phyloP scores from a whole-genome alignment of 2,797 vertebrate genomes.

The Dendrocincla tyrannina region DNA sequence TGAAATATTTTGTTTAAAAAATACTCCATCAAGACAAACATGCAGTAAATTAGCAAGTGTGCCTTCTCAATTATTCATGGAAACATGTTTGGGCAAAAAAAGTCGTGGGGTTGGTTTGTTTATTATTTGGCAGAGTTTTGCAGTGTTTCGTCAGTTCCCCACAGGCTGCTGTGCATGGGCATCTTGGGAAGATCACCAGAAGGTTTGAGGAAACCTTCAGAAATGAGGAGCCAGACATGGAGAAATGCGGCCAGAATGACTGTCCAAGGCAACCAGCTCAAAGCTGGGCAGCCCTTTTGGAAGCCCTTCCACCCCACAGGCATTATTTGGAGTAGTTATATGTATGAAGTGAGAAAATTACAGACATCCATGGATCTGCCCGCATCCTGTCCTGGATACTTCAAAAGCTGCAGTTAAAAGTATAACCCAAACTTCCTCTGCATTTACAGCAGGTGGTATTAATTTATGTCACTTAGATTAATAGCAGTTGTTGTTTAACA shows the following conservation, averaged over 20 bases:
- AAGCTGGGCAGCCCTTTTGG: background rate
- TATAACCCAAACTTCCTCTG: constrained; percentile 21
- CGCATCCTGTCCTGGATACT: background rate
- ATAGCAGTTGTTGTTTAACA: constrained; percentile 23
- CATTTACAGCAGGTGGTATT: constrained; percentile 47
- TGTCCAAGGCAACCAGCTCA: background rate
- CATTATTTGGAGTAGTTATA: background rate
- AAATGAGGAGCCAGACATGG: background rate
- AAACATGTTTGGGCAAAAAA: background rate
- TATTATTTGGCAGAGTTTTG: constrained; percentile 45
- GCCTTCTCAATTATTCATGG: constrained; percentile 39
- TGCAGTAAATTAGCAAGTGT: constrained; percentile 37
- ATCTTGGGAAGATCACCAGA: constrained; percentile 19
- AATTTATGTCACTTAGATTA: constrained; percentile 54
- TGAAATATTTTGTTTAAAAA: constrained; percentile 53
- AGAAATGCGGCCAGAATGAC: background rate
- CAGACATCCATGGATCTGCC: background rate
- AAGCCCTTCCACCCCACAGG: background rate
- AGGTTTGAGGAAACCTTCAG: constrained; percentile 31
- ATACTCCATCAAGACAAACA: background rate
- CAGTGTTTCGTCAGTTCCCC: background rate
- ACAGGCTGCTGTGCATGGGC: background rate
- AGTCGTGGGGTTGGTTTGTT: background rate
- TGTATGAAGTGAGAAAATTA: background rate
- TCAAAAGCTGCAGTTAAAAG: constrained; percentile 21